phyloP scores from a whole-genome alignment of 2,113 vertebrate genomes.

The Brevimyrus niger region DNA sequence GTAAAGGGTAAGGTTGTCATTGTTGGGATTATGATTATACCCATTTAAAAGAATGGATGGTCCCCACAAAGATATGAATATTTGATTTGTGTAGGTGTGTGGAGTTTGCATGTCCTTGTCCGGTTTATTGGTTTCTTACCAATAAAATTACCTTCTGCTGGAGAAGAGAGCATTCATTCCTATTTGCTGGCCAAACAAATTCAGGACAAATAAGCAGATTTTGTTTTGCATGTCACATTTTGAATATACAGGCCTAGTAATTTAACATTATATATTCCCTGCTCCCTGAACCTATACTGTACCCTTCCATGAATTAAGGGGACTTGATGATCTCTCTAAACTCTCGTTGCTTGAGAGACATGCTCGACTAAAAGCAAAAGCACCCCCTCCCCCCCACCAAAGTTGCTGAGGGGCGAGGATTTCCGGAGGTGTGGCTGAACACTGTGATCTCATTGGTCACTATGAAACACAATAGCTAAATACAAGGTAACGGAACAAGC shows the following conservation, averaged over 20 bases:
- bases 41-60: no score
- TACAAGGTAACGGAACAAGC: no score
- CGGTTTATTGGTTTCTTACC: neutral
- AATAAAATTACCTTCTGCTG: neutral
- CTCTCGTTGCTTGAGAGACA: neutral
- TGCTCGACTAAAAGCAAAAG: no score
- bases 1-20: no score
- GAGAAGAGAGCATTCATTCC: neutral
- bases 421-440: neutral
- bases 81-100: no score
- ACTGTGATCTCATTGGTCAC: neutral
- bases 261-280: neutral
- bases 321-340: neutral
- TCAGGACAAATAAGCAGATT: neutral
- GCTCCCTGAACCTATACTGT: neutral
- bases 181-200: neutral
- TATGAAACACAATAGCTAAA: no score
- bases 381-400: no score
- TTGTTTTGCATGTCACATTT: neutral
- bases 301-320: neutral
- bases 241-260: neutral
- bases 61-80: no score
- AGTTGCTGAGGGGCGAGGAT: neutral
- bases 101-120: neutral
- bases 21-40: no score